Evolutionary conservation across 2,888 invertebrate species (phyloP), one percentile per base, ranked within the genome.

Genomic region (Orgyia antiqua): DNA sequence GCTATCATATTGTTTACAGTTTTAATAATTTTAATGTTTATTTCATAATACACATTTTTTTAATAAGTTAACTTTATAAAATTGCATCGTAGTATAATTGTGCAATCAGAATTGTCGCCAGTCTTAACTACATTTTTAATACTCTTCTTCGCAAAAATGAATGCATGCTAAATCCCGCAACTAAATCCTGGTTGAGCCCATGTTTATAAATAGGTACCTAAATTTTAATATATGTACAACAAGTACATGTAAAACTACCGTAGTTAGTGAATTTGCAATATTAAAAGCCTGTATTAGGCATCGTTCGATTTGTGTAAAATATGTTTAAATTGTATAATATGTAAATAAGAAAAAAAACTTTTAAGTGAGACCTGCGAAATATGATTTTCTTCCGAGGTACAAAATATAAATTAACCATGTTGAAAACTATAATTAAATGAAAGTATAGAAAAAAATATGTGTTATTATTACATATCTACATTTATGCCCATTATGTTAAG

Each of bases 331-430:
- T 84, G 84, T 84, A 84, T 74, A 39, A 80, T 80, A 84, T 86
- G 84, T 84, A 86, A 82, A 86, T 84, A 84, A 15, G 4, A 15
- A 75, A 31, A 75, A 75, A 34, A 76, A 66, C 62, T 45, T 66
- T 75, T 68, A 83, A 79, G 71, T 72, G 78, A 78, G 68, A 80
- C 71, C 73, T 76, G 77, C 78, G 75, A 84, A 73, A 80, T 83
- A 83, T 83, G 72, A 79, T 83, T 86, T 83, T 82, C 84, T 86
- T 84, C 83, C 78, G 82, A 82, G 83, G 82, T 84, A 84, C 83
- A 84, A 84, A 79, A 76, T 77, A 82, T 77, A 62, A 82, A 79
- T 73, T 84, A 86, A 82, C 82, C 83, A 84, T 84, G 84, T 86
- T 84, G 80, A 84, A 71, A 77, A 78, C 68, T 83, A 84, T 76